These are phyloP conservation scores for Pygocentrus nattereri DNA, from an alignment of 2,797 vertebrate genomes.

Conservation along the genomic window DNA sequence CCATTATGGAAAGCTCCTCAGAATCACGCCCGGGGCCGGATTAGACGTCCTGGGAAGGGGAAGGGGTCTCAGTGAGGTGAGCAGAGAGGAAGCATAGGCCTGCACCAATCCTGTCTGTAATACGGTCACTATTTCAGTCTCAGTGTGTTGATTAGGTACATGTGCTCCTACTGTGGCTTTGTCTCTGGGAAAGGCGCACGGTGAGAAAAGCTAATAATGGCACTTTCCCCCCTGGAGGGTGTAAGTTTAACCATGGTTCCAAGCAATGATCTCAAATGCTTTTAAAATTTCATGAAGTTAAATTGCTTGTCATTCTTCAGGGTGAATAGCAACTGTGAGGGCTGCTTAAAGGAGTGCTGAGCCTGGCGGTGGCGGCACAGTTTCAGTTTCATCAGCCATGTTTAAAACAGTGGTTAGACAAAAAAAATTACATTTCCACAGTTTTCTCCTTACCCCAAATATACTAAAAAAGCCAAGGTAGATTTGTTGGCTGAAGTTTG, in stretches of 20 bases:
- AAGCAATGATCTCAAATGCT: slow-evolving; percentile 42
- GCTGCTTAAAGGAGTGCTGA: slow-evolving; percentile 5
- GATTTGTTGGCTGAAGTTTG: neutral
- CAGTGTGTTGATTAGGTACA: slow-evolving; percentile 51
- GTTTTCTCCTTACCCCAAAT: neutral
- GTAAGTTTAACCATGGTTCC: slow-evolving; percentile 28
- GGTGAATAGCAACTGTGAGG: slow-evolving; percentile 10
- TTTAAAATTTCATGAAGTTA: slow-evolving; percentile 56
- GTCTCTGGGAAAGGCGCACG: slow-evolving; percentile 41
- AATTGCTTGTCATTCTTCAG: slow-evolving; percentile 48
- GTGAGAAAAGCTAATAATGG: slow-evolving; percentile 53
- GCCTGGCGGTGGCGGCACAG: neutral
- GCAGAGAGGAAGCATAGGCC: slow-evolving; percentile 60
- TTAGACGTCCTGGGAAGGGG: slow-evolving; percentile 75
- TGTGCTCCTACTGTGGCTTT: slow-evolving; percentile 31
- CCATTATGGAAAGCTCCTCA: slow-evolving; percentile 77
- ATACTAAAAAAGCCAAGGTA: neutral
- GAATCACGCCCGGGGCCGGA: slow-evolving; percentile 75
- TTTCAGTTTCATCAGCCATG: slow-evolving; percentile 5
- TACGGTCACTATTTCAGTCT: slow-evolving; percentile 45
- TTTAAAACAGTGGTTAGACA: neutral
- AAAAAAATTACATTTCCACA: neutral
- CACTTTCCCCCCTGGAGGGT: slow-evolving; percentile 39
- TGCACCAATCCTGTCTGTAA: slow-evolving; percentile 36
- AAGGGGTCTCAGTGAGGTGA: slow-evolving; percentile 63